Conservation (phyloP, 2,888 invertebrate species). For the Dasypolia templi region DNA sequence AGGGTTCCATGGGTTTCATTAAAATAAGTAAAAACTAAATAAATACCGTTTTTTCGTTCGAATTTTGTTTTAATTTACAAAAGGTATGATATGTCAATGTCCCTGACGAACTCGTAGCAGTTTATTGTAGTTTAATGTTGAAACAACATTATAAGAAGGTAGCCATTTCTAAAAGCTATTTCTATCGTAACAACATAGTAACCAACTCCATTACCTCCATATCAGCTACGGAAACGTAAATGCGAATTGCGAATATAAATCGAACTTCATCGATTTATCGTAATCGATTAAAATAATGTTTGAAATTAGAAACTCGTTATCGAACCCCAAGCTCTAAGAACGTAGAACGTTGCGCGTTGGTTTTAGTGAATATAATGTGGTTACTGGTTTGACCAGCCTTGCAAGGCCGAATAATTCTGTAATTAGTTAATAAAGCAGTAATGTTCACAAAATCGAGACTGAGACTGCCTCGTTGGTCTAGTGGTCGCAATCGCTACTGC, state of each 20-base stretch:
- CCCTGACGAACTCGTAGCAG: too few relatives aligned
- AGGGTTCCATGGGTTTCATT: not conserved
- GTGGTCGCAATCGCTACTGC: too few relatives aligned
- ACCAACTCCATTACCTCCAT: conserved; percentile 37
- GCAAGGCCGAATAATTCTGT: conserved; percentile 67
- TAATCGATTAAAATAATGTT: conserved; percentile 58
- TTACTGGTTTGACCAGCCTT: conserved; percentile 62
- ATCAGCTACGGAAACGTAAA: conserved; percentile 57
- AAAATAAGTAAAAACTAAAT: not conserved
- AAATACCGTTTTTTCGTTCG: not conserved
- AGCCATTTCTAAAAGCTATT: conserved; percentile 35
- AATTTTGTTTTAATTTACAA: conserved; percentile 2
- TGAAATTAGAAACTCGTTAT: conserved; percentile 61
- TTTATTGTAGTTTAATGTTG: not conserved
- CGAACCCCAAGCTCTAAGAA: conserved; percentile 31
- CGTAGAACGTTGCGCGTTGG: conserved; percentile 40
- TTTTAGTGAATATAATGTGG: conserved; percentile 49
- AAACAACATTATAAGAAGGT: conserved; percentile 14
- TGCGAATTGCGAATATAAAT: conserved; percentile 53
- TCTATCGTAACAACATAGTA: conserved; percentile 38
- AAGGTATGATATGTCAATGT: not conserved
- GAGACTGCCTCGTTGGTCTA: too few relatives aligned
- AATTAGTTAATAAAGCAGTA: conserved; percentile 60
- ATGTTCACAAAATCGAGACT: conserved; percentile 59
- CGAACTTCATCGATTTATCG: conserved; percentile 47